phyloP scores from a whole-genome alignment of 2,888 invertebrate genomes.

The Zygothrica quintamaculata region DNA sequence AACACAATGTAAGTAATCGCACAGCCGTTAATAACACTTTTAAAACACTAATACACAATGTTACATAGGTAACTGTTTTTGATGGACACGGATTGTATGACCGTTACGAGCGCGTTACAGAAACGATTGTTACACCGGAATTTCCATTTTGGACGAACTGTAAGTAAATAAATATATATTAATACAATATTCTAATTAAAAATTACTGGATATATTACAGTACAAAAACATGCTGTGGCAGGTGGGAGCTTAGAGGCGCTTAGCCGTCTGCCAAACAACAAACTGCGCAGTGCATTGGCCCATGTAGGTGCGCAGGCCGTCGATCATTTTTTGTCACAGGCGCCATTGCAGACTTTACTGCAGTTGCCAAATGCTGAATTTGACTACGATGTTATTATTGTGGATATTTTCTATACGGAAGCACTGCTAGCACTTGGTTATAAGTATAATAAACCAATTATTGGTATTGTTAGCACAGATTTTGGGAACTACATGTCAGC shows the following conservation, averaged over 20 bases:
- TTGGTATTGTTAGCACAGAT: slow-evolving; percentile 84
- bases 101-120: slow-evolving; percentile 78
- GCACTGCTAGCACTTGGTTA: slow-evolving; percentile 84
- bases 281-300: slow-evolving; percentile 74
- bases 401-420: slow-evolving; percentile 85
- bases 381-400: slow-evolving; percentile 84
- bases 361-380: slow-evolving; percentile 81
- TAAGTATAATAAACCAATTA: slow-evolving; percentile 82
- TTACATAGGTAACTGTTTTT: slow-evolving; percentile 80
- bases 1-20: slow-evolving; percentile 84
- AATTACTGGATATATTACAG: slow-evolving; percentile 35
- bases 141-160: slow-evolving; percentile 82
- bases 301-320: slow-evolving; percentile 72
- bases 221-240: slow-evolving; percentile 60
- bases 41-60: neutral
- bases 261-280: slow-evolving; percentile 48
- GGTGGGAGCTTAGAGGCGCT: slow-evolving; percentile 62
- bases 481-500: slow-evolving; percentile 84
- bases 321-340: slow-evolving; percentile 77
- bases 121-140: slow-evolving; percentile 78
- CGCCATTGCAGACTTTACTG: slow-evolving; percentile 61
- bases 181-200: neutral
- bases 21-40: neutral
- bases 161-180: slow-evolving; percentile 48
- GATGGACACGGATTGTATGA: slow-evolving; percentile 82